Conservation (phyloP, 2,888 invertebrate species). For the Odontothrips loti region DNA sequence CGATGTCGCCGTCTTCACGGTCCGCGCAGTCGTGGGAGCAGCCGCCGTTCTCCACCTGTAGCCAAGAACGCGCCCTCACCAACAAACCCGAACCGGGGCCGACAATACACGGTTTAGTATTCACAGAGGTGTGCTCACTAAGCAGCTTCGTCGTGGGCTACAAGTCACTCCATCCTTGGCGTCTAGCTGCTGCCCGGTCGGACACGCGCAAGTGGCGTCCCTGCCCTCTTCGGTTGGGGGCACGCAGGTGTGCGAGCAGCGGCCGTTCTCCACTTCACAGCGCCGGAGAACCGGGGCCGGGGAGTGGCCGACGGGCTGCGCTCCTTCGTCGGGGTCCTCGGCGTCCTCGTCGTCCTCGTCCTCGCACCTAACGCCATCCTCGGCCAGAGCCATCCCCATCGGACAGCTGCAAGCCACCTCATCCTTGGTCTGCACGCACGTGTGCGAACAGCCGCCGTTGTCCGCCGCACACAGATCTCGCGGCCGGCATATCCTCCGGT, state of each 20-base stretch:
- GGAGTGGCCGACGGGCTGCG: not conserved
- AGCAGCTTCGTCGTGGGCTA: constrained; percentile 35
- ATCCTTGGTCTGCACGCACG: constrained; percentile 57
- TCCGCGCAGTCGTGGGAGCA: constrained; percentile 61
- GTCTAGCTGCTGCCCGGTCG: constrained; percentile 45
- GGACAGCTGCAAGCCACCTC: constrained; percentile 41
- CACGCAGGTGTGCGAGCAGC: constrained; percentile 41
- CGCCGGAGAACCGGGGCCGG: not conserved
- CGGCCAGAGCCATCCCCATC: constrained; percentile 36
- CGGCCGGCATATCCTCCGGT: constrained; percentile 58
- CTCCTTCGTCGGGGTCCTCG: not conserved
- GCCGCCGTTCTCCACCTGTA: constrained; percentile 46
- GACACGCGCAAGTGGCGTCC: constrained; percentile 47
- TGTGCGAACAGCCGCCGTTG: constrained; percentile 56
- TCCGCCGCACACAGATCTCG: constrained; percentile 58
- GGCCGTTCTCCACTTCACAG: constrained; percentile 36
- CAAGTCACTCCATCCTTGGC: constrained; percentile 41
- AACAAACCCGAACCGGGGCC: not conserved
- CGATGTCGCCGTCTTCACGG: constrained; percentile 48
- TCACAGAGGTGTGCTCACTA: not conserved
- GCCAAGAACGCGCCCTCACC: not conserved
- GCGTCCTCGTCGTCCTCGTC: constrained; percentile 43
- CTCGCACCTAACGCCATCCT: constrained; percentile 42
- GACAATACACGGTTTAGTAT: no score
- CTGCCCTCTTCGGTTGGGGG: not conserved